Base-by-base conservation (phyloP, 2,797 vertebrate species). In the Myotis myotis region DNA sequence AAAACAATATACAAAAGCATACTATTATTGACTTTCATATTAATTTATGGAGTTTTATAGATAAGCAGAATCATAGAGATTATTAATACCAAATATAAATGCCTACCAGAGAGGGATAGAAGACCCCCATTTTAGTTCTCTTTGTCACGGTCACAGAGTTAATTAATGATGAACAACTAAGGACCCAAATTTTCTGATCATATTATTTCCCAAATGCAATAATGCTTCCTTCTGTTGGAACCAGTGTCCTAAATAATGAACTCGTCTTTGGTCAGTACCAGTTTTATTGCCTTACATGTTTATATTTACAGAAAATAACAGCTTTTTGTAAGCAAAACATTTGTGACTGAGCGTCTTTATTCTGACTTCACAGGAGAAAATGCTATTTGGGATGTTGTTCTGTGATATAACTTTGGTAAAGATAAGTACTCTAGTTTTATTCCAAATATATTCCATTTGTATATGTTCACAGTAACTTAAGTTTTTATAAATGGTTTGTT, bases 241-340 rank as follows among this genome's bases (percentile, higher is more conserved):
- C 53, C 36, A 62, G 49, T 38, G 55, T 94, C 16, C 41, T 49
- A 68, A 76, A 79, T 72, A 91, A 66, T 87, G 51, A 91, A 60
- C 23, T 86, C 2, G 4, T 86, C 30, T 85, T 92, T 57, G 41
- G 7, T 95, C 38, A 62, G 6, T 87, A 20, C 1, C n/a, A 68
- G 30, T 70, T 87, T 87, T 85, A 75, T 74, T 72, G 68, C 16
- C 85, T 84, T 82, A 9, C 19, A 22, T 88, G 16, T 38, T 91
- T 89, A 60, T 36, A 84, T 91, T 53, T 84, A 71, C 22, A 79
- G 49, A 60, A 47, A 3, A 70, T 47, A 70, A 44, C 28, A n/a
- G 30, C 16, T 82, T 75, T 49, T 83, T 93, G 75, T 86, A 93
- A 85, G 33, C n/a, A 89, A 96, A 91, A 68, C 25, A 71, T 51